phyloP scores from a whole-genome alignment of 2,888 invertebrate genomes.

The Chelonus formosanus region DNA sequence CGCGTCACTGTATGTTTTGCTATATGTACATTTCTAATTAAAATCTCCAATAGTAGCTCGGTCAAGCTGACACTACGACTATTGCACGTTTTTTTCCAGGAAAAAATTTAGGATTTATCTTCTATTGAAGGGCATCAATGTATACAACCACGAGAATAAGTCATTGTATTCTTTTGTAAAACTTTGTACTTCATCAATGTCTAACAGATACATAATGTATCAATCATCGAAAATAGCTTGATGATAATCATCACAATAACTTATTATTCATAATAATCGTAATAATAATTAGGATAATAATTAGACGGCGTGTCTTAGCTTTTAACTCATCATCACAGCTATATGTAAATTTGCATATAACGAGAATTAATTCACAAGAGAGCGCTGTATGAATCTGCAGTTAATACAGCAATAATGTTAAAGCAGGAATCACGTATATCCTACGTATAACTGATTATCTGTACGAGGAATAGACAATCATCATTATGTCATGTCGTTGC shows the following conservation, averaged over 20 bases:
- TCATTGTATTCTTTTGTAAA: too few species aligned
- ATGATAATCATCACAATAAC: too few species aligned
- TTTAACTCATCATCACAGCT: too few species aligned
- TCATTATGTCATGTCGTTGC: constrained; percentile 50
- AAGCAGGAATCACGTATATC: constrained; percentile 34
- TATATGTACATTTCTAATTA: constrained; percentile 38
- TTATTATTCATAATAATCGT: not conserved
- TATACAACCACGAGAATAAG: too few species aligned
- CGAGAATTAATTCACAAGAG: constrained; percentile 13
- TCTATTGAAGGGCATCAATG: too few species aligned
- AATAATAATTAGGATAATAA: too few species aligned
- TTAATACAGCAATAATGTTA: constrained; percentile 14
- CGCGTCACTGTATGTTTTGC: constrained; percentile 28
- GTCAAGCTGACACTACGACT: constrained; percentile 22
- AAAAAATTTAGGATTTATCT: not conserved
- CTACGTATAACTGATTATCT: constrained; percentile 34
- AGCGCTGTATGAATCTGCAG: constrained; percentile 37
- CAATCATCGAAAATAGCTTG: too few species aligned
- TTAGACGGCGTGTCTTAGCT: too few species aligned
- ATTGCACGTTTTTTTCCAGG: constrained; percentile 9
- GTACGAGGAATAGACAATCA: constrained; percentile 52
- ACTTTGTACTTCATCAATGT: too few species aligned
- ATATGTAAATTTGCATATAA: too few species aligned
- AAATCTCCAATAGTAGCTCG: constrained; percentile 30
- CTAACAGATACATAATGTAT: too few species aligned